phyloP scores from a whole-genome alignment of 2,888 invertebrate species.

The Heliconius ethilla region DNA sequence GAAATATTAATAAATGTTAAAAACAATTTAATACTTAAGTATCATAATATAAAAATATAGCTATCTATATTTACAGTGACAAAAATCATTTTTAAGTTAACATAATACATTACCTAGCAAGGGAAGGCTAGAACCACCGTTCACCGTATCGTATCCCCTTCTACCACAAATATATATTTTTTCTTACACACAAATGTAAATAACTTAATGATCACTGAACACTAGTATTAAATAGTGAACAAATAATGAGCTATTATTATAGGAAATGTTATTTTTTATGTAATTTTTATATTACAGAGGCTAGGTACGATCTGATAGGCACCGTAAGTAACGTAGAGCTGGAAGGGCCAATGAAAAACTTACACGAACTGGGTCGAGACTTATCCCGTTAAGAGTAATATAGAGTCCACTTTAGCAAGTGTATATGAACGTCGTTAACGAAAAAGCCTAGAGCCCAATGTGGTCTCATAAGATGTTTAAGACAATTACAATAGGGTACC shows the following conservation, averaged over 20 bases:
- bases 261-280: constrained; percentile 3
- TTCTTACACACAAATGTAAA: constrained; percentile 8
- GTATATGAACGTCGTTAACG: constrained; percentile 42
- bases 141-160: constrained; percentile 42
- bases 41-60: constrained; percentile 74
- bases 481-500: constrained; percentile 39
- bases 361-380: constrained; percentile 43
- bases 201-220: constrained; percentile 16
- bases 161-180: constrained; percentile 12
- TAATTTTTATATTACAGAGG: constrained; percentile 13
- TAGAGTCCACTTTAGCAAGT: constrained; percentile 19
- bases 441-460: constrained; percentile 43
- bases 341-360: constrained; percentile 42
- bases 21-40: constrained; percentile 65
- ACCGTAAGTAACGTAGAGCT: constrained; percentile 41
- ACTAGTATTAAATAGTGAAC: constrained; percentile 3
- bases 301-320: constrained; percentile 44
- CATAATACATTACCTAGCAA: constrained; percentile 43
- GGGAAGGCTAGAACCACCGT: constrained; percentile 50
- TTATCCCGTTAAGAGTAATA: constrained; percentile 41
- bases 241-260: not conserved
- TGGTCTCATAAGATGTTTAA: constrained; percentile 38
- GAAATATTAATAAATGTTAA: constrained; percentile 62
- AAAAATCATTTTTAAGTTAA: constrained; percentile 63
- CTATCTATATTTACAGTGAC: constrained; percentile 77